phyloP scores from a whole-genome alignment of 2,797 vertebrate genomes.

The Enteromius treurensis region DNA sequence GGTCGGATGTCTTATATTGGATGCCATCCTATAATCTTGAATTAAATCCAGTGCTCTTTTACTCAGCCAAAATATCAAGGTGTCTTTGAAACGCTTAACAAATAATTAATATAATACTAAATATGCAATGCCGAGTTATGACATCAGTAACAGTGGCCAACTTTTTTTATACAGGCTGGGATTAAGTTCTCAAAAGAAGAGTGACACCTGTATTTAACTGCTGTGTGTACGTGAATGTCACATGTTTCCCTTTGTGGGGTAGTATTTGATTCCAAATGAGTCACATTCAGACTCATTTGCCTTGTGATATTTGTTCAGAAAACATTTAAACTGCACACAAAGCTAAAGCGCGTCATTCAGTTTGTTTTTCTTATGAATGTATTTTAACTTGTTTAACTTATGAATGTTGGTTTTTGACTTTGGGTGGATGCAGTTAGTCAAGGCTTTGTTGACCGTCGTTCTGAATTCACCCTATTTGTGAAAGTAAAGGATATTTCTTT shows the following conservation, averaged over 20 bases:
- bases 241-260: neutral
- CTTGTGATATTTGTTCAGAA: slow-evolving; percentile 5
- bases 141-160: neutral
- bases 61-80: neutral
- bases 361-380: neutral
- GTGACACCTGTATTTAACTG: neutral
- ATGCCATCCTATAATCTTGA: neutral
- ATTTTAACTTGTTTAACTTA: slow-evolving; percentile 15
- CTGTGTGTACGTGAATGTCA: neutral
- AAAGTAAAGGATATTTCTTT: slow-evolving; percentile 32
- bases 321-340: neutral
- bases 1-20: neutral
- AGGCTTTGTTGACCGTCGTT: neutral
- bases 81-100: neutral
- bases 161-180: neutral
- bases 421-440: neutral
- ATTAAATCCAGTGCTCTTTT: neutral
- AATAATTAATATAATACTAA: neutral
- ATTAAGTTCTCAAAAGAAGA: neutral
- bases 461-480: neutral
- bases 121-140: neutral
- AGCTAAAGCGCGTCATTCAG: neutral
- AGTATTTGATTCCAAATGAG: slow-evolving; percentile 10
- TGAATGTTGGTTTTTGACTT: neutral
- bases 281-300: neutral